A percentile compares a stretch with the other conserved stretches of the same genome.
phyloP scores from a whole-genome alignment of 1,140 invertebrate species.

The Papilio aristodemus region DNA sequence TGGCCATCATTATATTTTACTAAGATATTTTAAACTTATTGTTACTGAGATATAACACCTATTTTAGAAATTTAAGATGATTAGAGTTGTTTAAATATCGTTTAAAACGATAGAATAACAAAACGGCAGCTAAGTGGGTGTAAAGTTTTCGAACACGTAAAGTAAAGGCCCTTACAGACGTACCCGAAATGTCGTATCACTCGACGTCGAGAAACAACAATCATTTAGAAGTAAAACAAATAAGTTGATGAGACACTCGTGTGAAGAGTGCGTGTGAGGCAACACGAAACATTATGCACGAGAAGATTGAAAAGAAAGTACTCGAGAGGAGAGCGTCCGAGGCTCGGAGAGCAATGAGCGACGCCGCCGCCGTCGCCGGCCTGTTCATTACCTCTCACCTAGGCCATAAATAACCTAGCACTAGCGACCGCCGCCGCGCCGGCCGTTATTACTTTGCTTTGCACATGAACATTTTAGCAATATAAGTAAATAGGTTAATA shows the following conservation, averaged over 20 bases:
- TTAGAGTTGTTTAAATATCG: slow-evolving; percentile 8
- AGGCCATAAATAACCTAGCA: slow-evolving; percentile 60
- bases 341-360: slow-evolving; percentile 71
- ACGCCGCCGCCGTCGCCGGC: slow-evolving; percentile 54
- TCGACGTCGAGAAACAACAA: slow-evolving; percentile 58
- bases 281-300: slow-evolving; percentile 72
- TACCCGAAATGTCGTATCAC: slow-evolving; percentile 64
- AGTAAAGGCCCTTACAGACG: slow-evolving; percentile 46
- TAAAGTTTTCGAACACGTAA: slow-evolving; percentile 54
- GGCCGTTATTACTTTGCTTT: slow-evolving; percentile 38
- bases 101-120: slow-evolving; percentile 51
- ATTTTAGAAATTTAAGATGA: background rate
- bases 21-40: slow-evolving; percentile 32
- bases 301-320: slow-evolving; percentile 74
- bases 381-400: slow-evolving; percentile 70
- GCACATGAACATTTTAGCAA: slow-evolving; percentile 27
- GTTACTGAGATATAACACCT: background rate
- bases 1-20: slow-evolving; percentile 58
- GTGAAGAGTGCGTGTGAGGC: slow-evolving; percentile 65
- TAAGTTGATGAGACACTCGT: slow-evolving; percentile 63
- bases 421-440: slow-evolving; percentile 41
- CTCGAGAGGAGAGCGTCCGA: slow-evolving; percentile 70
- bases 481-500: too few relatives aligned
- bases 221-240: slow-evolving; percentile 73
- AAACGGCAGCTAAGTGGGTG: slow-evolving; percentile 57